Base-by-base conservation (phyloP, 2,797 vertebrate species). In the Pygocentrus nattereri region DNA sequence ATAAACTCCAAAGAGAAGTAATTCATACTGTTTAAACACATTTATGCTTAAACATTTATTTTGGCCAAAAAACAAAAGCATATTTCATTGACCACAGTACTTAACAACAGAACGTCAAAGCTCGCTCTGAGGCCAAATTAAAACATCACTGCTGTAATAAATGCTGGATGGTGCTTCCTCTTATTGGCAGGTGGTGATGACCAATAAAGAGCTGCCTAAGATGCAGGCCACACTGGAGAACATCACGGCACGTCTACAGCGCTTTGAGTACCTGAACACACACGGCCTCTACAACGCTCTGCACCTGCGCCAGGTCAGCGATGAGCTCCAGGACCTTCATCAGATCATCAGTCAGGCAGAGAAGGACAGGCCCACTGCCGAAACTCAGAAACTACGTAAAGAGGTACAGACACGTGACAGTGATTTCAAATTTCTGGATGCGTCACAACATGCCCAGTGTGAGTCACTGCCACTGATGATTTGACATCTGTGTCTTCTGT, bases 321-420 rank as follows among this genome's bases (percentile, higher is more conserved):
- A 90, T 23, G 89, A 94, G 70, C 84, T 95, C 7, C 71, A 78
- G 23, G 56, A 88, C 56, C 88, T 95, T 30, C 87, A 90, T 73
- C 6, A 44, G 2, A 78, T 87, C 12, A 61, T 92, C 21, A 67
- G 16, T 12, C 19, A 19, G 47, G 3, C 90, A 27, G 90, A 93
- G 76, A n/a, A 25, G 7, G 80, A 85, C 50, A 34, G 77, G 0
- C 85, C 88, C 59, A 89, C 77, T 4, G 0, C 12, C 1, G 50
- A 92, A 30, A 91, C 91, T 4, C 31, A 56, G 30, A 82, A 80
- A 15, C 87, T 94, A 30, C 85, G 82, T 21, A 84, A 64, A 52
- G 92, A 94, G 93, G 93, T 94, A 74, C 2, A 41, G 6, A 61
- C 12, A 23, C 18, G 23, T 16, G n/a, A 38, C 5, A 38, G 38